Evolutionary conservation across 1,140 invertebrate species (phyloP).

Genomic region (Heliconius hermathena): DNA sequence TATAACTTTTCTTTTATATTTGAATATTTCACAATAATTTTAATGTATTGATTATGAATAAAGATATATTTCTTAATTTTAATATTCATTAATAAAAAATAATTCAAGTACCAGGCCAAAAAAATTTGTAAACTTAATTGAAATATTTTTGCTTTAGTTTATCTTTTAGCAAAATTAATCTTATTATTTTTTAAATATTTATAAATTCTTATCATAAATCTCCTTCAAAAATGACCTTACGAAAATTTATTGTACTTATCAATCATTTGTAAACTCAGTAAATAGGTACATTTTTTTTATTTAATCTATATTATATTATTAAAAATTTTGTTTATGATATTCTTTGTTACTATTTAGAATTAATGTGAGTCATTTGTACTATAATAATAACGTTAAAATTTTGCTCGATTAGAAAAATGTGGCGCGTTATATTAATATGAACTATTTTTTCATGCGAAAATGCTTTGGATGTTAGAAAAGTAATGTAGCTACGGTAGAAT

Average conservation of each 20-base stretch:
- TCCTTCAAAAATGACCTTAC: not conserved
- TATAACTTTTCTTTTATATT: too few relatives aligned
- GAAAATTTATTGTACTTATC: not conserved
- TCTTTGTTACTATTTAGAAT: constrained; percentile 24
- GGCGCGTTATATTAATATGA: constrained; percentile 50
- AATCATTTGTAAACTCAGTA: not conserved
- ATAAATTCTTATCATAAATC: not conserved
- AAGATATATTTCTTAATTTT: too few relatives aligned
- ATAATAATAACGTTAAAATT: constrained; percentile 21
- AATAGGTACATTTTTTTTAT: not conserved
- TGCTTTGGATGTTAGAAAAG: constrained; percentile 72
- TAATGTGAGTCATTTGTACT: constrained; percentile 37
- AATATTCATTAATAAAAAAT: too few relatives aligned
- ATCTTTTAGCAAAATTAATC: too few relatives aligned
- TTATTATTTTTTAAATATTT: not conserved
- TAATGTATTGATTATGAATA: too few relatives aligned
- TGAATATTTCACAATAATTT: too few relatives aligned
- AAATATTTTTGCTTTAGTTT: not conserved
- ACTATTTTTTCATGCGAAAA: constrained; percentile 69
- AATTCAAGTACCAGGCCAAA: too few relatives aligned
- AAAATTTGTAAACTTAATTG: not conserved
- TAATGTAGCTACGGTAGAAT: constrained; percentile 50
- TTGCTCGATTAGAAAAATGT: constrained; percentile 30
- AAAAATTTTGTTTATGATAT: not conserved
- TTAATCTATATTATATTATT: not conserved